phyloP scores from a whole-genome alignment of 2,113 vertebrate genomes.

The Kryptolebias marmoratus region DNA sequence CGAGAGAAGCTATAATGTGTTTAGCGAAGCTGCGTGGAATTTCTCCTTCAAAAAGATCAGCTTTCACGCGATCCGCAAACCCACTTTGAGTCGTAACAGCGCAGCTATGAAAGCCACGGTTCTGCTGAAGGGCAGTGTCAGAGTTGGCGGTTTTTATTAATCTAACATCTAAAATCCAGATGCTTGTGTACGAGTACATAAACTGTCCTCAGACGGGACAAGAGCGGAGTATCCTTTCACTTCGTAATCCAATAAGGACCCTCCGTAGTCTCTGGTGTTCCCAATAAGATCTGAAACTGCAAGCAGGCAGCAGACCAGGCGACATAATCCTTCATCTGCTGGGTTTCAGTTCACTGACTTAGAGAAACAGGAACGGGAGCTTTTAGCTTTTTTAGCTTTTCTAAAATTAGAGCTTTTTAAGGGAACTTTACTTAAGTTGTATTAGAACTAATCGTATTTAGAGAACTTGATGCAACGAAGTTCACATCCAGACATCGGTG shows the following conservation, averaged over 20 bases:
- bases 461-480: background rate
- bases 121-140: slow-evolving; percentile 46
- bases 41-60: slow-evolving; percentile 43
- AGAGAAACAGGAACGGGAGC: slow-evolving; percentile 12
- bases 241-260: slow-evolving; percentile 60
- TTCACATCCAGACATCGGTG: background rate
- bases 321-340: slow-evolving; percentile 48
- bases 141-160: slow-evolving; percentile 59
- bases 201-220: slow-evolving; percentile 48
- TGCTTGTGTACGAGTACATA: slow-evolving; percentile 49
- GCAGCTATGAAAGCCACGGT: slow-evolving; percentile 26
- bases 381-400: background rate
- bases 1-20: slow-evolving; percentile 47
- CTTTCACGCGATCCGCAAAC: slow-evolving; percentile 12
- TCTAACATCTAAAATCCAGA: slow-evolving; percentile 61
- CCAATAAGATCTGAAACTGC: slow-evolving; percentile 50
- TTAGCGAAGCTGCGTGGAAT: slow-evolving; percentile 54
- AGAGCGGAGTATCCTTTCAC: slow-evolving; percentile 64
- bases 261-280: slow-evolving; percentile 44
- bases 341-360: slow-evolving; percentile 36
- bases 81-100: background rate
- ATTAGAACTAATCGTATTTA: slow-evolving; percentile 7
- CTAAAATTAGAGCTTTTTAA: slow-evolving; percentile 6
- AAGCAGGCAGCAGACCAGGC: slow-evolving; percentile 44
- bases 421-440: background rate